Percentiles rank a stretch among this genome's conserved stretches.
Conservation (phyloP, 2,797 vertebrate species). For the Mormyrops boulengeri region DNA sequence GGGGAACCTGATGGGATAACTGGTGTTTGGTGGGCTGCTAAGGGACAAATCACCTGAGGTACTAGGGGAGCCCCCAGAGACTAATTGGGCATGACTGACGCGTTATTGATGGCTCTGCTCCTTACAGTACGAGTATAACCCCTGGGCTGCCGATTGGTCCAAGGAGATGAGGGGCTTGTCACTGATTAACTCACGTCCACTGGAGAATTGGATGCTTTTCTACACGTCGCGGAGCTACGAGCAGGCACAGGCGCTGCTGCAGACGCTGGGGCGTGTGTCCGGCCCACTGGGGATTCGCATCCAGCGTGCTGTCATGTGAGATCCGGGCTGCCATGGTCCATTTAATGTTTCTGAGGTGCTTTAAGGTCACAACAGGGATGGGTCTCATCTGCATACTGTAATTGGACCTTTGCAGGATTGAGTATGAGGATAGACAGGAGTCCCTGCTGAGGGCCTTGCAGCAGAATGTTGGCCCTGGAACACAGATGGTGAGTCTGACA, state of each 20-base stretch:
- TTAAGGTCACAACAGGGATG: background rate
- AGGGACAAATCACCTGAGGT: background rate
- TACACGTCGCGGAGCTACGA: constrained; percentile 65
- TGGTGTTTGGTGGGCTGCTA: background rate
- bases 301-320: constrained; percentile 73
- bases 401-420: constrained; percentile 58
- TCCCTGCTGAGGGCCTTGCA: constrained; percentile 75
- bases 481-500: constrained; percentile 69
- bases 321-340: background rate
- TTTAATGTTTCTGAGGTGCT: background rate
- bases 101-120: background rate
- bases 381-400: background rate
- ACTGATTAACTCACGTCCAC: constrained; percentile 61
- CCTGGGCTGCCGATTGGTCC: constrained; percentile 77
- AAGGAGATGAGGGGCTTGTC: constrained; percentile 73
- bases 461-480: constrained; percentile 65
- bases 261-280: constrained; percentile 72
- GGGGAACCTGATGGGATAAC: background rate
- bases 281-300: constrained; percentile 73
- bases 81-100: background rate
- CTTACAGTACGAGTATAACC: constrained; percentile 74
- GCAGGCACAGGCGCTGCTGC: constrained; percentile 64
- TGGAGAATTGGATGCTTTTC: constrained; percentile 80
- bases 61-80: background rate
- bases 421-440: constrained; percentile 82